Evolutionary conservation across 2,888 invertebrate genomes (phyloP), one percentile per base, ranked within the genome.

Genomic region (Xylophagus ater): DNA sequence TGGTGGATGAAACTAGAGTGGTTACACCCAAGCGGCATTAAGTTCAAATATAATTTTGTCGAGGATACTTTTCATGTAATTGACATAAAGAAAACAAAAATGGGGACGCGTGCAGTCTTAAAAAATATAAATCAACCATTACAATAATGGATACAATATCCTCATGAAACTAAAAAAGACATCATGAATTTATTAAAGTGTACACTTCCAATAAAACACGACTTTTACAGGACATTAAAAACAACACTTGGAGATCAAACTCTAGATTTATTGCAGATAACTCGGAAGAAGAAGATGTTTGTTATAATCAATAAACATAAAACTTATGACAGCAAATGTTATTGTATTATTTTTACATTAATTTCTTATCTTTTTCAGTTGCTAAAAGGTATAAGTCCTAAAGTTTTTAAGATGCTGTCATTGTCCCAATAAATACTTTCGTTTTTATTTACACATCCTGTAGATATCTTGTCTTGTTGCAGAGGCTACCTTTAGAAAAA

Each of bases 211-310:
- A 26, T 25, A 25, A 18, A 17, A 35, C n/a, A 26, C 18, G 4
- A 26, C 15, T 28, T 19, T 12, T 28, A 28, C 13, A 19, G 33
- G 23, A 33, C 21, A 33, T 33, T 33, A 21, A 33, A 2, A 33
- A 2, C 23, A 21, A 33, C 33, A 23, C 33, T 7, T 33, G 33
- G 7, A 33, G 17, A 23, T 21, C 21, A 33, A 23, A 33, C 20
- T 33, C 21, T 33, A 33, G 3, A 33, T 33, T 33, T 33, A n/a
- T n/a, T n/a, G n/a, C n/a, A 23, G 21, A 33, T 33, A 33, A 33
- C 33, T 33, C 17, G 33, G 32, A 17, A 32, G 33, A 33, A 33
- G 33, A 20, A 33, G 23, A 33, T 33, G 20, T 21, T 33, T 33
- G 8, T 21, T 33, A 33, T 21, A 15, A 21, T 33, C 21, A 33